A percentile compares a stretch with the other conserved stretches of the same genome.
Conservation (phyloP, 1,140 invertebrate genomes). For the Trichonephila clavata region DNA sequence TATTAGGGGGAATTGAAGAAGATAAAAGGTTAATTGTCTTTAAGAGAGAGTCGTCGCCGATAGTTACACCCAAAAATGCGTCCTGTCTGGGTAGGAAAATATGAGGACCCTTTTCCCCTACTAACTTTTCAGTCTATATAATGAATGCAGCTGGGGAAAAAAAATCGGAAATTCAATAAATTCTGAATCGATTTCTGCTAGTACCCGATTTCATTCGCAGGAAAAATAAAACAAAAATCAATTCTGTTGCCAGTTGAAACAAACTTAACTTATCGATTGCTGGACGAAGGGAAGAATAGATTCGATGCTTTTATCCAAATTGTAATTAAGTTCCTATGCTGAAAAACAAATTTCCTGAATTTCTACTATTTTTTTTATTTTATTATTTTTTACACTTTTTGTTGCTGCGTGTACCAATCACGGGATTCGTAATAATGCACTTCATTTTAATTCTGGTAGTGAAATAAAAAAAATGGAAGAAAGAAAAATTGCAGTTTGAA, state of each 20-base stretch:
- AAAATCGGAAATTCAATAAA: constrained; percentile 20
- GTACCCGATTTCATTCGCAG: background rate
- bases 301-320: constrained; percentile 21
- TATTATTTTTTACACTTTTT: background rate
- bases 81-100: background rate
- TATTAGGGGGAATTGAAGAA: background rate
- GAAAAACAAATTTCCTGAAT: background rate
- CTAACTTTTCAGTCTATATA: background rate
- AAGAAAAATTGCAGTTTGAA: background rate
- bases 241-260: constrained; percentile 34
- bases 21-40: too few species aligned
- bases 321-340: constrained; percentile 21
- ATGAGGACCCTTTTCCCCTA: background rate
- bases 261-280: background rate
- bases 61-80: constrained; percentile 9
- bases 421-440: background rate
- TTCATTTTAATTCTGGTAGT: background rate
- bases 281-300: background rate
- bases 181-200: background rate
- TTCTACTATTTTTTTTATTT: background rate
- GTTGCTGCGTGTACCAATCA: background rate
- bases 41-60: too few species aligned
- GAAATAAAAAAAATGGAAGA: background rate
- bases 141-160: background rate
- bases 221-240: constrained; percentile 10